Evolutionary conservation across 2,888 invertebrate species (phyloP).

Genomic region (Cephus spinipes): DNA sequence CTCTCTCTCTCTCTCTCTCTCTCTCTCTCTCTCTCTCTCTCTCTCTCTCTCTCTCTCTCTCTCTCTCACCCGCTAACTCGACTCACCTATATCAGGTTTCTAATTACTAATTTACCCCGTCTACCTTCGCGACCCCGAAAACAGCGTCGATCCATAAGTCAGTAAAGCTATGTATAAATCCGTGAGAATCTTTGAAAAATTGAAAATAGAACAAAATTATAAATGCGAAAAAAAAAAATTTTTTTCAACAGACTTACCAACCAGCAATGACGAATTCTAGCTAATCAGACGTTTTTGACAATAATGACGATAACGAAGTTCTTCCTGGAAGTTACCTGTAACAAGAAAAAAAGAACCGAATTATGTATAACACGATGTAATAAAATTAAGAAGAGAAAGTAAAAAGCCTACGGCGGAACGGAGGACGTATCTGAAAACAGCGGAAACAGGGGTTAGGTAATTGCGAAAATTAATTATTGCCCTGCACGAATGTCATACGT

Average conservation of each 20-base stretch:
- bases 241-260: conserved; percentile 23
- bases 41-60: conserved; percentile 45
- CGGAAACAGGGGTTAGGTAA: conserved; percentile 48
- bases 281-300: conserved; percentile 19
- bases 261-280: conserved; percentile 10
- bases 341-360: conserved; percentile 4
- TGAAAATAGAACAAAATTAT: not conserved
- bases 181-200: not conserved
- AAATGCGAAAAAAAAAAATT: not conserved
- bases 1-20: conserved; percentile 41
- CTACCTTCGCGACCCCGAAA: not conserved
- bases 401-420: conserved; percentile 8
- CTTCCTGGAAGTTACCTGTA: not conserved
- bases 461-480: conserved; percentile 64
- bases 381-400: conserved; percentile 13
- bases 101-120: conserved; percentile 64
- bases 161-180: not conserved
- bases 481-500: conserved; percentile 62
- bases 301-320: conserved; percentile 7
- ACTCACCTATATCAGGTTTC: conserved; percentile 63
- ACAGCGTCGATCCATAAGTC: not conserved
- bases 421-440: conserved; percentile 32
- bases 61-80: conserved; percentile 32
- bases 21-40: conserved; percentile 57
- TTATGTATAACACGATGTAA: conserved; percentile 20